These are phyloP conservation scores for Vidua chalybeata DNA, from an alignment of 2,113 vertebrate species.

Conservation along the genomic window DNA sequence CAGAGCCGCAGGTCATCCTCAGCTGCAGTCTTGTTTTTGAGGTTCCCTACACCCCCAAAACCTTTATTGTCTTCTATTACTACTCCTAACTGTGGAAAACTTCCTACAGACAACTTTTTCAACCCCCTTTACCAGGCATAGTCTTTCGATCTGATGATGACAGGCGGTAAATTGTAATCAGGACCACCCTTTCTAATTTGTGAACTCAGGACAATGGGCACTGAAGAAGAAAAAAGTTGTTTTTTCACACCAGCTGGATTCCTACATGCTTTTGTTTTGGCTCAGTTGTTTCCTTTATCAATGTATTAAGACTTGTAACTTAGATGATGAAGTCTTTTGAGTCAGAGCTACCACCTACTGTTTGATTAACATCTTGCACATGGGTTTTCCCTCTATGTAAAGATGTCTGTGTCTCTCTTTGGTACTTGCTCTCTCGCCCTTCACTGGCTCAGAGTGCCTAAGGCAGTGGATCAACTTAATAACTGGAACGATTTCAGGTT, in stretches of 20 bases:
- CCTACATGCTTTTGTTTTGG: background rate
- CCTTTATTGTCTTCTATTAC: background rate
- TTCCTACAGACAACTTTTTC: background rate
- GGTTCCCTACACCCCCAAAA: background rate
- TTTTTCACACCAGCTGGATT: background rate
- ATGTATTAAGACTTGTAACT: background rate
- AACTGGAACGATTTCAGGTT: background rate
- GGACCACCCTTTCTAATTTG: accelerated
- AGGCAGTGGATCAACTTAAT: background rate
- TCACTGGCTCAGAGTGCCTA: background rate
- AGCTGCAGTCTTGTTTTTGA: background rate
- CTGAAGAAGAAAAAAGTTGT: background rate
- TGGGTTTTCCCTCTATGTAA: background rate
- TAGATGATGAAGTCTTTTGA: background rate
- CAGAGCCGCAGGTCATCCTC: background rate
- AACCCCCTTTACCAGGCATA: background rate
- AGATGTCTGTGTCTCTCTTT: background rate
- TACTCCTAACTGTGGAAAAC: background rate
- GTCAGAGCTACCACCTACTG: background rate
- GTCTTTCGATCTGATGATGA: background rate
- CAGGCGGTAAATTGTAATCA: background rate
- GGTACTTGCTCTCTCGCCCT: background rate
- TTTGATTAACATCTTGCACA: background rate
- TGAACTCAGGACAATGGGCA: too few relatives aligned
- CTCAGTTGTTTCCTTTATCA: background rate